Base-by-base conservation (phyloP, 2,797 vertebrate species). In the Cryptoprocta ferox region DNA sequence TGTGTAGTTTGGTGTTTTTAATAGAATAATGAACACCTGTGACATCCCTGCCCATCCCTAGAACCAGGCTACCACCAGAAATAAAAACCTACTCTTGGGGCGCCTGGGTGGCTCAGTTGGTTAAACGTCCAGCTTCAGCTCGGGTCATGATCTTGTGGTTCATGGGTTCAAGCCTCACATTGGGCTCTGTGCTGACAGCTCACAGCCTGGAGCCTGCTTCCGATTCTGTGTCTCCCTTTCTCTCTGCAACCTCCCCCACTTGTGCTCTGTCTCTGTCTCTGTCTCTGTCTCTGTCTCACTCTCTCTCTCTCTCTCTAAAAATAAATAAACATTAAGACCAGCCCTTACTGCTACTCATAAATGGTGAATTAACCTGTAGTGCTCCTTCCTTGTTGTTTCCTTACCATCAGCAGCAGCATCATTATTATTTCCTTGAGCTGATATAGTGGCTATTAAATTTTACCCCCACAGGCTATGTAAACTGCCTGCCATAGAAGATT, bases 1-100 rank as follows among this genome's bases (percentile, higher is more conserved):
- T 70, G 48, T 61, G 0, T 71, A 16, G 18, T 68, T 94, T 28
- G 86, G 19, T 59, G 70, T 92, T 95, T 95, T 84, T 53, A 96
- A 89, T 56, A 87, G 48, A 76, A 81, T 42, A 71, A 70, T 83
- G 65, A 95, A 70, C 0, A 32, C 16, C 37, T 13, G 16, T 7
- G 26, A 45, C 19, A n/a, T 9, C 15, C 66, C 2, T 61, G 21
- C 16, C 30, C 18, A 63, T 7, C 26, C 6, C 13, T 32, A 78
- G 68, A 53, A 78, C 18, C 71, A 90, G 32, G 32, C 48, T 30
- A 65, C 39, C 63, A 85, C 61, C 32, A 61, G 92, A 24, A 59
- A 59, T 24, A 59, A 59, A 59, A 59, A 59, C 56, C 56, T 59
- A 59, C 56, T 59, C 56, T 59, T 59, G 56, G 21, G 56, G 56